Evolutionary conservation across 2,797 vertebrate species (phyloP), one percentile per base, ranked within the genome.

Genomic region (Coccyzus lansbergi): DNA sequence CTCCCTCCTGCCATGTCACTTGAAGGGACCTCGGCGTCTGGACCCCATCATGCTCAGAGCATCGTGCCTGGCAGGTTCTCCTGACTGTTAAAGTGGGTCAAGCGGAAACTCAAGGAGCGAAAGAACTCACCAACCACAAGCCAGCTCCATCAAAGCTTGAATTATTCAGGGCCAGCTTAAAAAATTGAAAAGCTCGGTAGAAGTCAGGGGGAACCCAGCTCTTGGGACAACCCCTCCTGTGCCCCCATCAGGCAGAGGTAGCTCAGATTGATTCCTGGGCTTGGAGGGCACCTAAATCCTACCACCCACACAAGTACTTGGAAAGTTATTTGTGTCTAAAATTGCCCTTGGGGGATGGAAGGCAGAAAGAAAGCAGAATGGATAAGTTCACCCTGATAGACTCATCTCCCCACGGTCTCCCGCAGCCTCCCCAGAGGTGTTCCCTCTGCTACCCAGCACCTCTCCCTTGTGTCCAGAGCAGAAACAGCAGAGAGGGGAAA

Each of bases 111-210:
- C 87, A 69, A 65, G 84, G 85, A 94, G 91, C 87, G 76, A 64
- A 83, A n/a, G 1, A 88, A 82, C 87, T 86, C 51, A 28, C 76
- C 86, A 59, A 22, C 85, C 87, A 55, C 6, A 1, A 77, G 26
- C 77, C 67, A 84, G 12, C 91, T 79, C 3, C 42, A 24, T 81
- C 67, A 33, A 24, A 70, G 51, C 63, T 97, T 97, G 87, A 97
- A 97, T 96, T 84, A 97, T 96, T 95, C 82, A 97, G 56, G 38
- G 26, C 52, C 17, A 6, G 55, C 64, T 92, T 96, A 15, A 97
- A 96, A 95, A 74, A 94, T 95, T 90, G 68, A 97, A 90, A 31
- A 94, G 21, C 56, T 51, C 62, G 48, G 33, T 13, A 63, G 36
- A 92, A 44, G 36, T 56, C 14, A 34, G 48, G 74, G 76, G 83